phyloP scores from a whole-genome alignment of 1,140 invertebrate species.

The Sitophilus oryzae region DNA sequence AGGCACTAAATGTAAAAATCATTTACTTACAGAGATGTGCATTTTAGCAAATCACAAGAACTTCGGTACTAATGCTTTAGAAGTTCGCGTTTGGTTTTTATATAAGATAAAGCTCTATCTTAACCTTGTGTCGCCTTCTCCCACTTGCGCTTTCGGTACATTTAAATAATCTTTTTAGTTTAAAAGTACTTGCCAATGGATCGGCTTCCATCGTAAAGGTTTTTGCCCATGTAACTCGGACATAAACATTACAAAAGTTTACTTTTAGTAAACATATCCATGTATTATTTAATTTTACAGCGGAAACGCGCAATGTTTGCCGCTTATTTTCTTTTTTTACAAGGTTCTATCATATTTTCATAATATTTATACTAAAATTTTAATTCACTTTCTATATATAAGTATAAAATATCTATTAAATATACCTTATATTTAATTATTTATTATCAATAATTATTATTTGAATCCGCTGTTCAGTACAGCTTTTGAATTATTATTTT shows the following conservation, averaged over 20 bases:
- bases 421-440: no score
- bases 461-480: no score
- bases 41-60: background rate
- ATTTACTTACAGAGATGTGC: no score
- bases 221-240: background rate
- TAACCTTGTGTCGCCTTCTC: background rate
- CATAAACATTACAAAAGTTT: background rate
- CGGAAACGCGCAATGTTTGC: background rate
- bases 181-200: background rate
- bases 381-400: no score
- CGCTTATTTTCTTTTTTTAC: background rate
- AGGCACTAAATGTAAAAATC: no score
- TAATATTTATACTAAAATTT: no score
- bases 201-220: background rate
- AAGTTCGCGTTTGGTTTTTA: background rate
- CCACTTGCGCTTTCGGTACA: background rate
- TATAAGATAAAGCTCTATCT: background rate
- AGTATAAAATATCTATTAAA: no score
- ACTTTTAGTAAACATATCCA: background rate
- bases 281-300: background rate
- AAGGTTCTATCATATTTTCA: no score
- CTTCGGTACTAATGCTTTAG: background rate
- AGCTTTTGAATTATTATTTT: no score
- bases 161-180: background rate
- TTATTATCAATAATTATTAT: no score